Percentiles rank a stretch among this genome's conserved stretches.
Evolutionary conservation across 1,140 invertebrate genomes (phyloP).

Genomic region (Hyposmocoma kahamanoa): DNA sequence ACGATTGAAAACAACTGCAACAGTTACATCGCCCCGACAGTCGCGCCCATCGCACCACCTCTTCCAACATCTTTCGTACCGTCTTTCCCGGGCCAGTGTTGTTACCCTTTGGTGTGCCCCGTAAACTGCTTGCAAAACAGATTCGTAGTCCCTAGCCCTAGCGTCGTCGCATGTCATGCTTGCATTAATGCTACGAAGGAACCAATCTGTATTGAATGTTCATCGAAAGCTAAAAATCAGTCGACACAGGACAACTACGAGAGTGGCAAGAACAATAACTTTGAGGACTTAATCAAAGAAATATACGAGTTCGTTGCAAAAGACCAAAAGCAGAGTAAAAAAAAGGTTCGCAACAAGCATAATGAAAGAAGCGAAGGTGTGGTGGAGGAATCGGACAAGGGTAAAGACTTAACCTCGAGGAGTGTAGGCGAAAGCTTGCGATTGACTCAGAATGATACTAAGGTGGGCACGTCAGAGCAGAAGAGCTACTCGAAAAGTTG

Average conservation of each 20-base stretch:
- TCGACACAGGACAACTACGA: constrained; percentile 12
- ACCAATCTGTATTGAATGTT: constrained; percentile 11
- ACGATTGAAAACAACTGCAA: not conserved
- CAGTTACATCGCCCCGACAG: not conserved
- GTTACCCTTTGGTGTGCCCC: constrained; percentile 49
- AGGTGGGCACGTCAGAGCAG: constrained; percentile 44
- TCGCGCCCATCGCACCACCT: not conserved
- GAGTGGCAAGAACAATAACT: constrained; percentile 21
- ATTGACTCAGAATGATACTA: constrained; percentile 34
- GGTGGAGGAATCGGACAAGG: constrained; percentile 8
- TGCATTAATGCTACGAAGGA: constrained; percentile 15
- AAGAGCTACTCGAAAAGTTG: constrained; percentile 58
- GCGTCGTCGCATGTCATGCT: constrained; percentile 34
- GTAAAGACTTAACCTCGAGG: constrained; percentile 30
- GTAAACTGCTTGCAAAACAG: constrained; percentile 46
- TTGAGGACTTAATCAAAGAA: constrained; percentile 54
- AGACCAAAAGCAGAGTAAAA: constrained; percentile 27
- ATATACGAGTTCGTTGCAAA: constrained; percentile 53
- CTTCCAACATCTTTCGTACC: constrained; percentile 22
- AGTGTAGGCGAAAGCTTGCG: constrained; percentile 40
- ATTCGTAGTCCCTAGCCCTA: constrained; percentile 39
- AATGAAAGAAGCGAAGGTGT: not conserved
- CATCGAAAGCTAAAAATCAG: constrained; percentile 28
- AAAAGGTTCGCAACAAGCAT: constrained; percentile 2
- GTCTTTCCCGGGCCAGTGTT: constrained; percentile 41